Conservation (phyloP, 2,888 invertebrate genomes). For the Biston betularia region DNA sequence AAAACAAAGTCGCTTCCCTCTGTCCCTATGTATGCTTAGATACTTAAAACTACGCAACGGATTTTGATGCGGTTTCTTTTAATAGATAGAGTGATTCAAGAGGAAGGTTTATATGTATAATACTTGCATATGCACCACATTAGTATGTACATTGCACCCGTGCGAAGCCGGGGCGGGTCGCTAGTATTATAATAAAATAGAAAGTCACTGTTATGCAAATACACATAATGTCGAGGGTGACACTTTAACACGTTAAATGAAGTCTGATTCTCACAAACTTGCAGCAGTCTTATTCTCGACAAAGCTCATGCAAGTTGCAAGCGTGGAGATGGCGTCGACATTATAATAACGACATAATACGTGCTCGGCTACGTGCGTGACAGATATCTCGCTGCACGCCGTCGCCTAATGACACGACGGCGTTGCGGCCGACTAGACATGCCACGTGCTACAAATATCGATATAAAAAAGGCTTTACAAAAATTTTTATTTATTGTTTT, state of each 20-base stretch:
- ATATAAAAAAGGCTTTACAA: not conserved
- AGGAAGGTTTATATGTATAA: too few species aligned
- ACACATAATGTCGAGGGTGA: not conserved
- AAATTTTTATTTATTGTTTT: too few species aligned
- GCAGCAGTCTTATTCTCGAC: slow-evolving; percentile 7
- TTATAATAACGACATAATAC: slow-evolving; percentile 54
- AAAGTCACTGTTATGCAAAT: not conserved
- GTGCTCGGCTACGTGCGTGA: slow-evolving; percentile 55
- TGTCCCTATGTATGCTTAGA: too few species aligned
- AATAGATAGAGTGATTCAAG: too few species aligned
- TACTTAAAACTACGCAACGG: too few species aligned
- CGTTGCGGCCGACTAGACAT: slow-evolving; percentile 52
- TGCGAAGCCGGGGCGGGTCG: too few species aligned
- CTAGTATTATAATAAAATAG: too few species aligned
- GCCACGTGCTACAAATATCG: slow-evolving; percentile 22
- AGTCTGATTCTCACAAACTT: slow-evolving; percentile 10
- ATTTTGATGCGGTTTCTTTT: too few species aligned
- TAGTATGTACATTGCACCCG: too few species aligned
- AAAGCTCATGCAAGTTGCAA: slow-evolving; percentile 41
- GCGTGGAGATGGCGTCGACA: slow-evolving; percentile 38
- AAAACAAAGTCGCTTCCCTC: too few species aligned
- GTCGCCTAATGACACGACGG: slow-evolving; percentile 73
- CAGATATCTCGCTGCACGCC: slow-evolving; percentile 55
- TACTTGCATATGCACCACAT: too few species aligned
- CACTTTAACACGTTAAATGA: slow-evolving; percentile 2